Evolutionary conservation across 2,113 vertebrate genomes (phyloP), one percentile per base, ranked within the genome.

Genomic region (Plotosus lineatus): DNA sequence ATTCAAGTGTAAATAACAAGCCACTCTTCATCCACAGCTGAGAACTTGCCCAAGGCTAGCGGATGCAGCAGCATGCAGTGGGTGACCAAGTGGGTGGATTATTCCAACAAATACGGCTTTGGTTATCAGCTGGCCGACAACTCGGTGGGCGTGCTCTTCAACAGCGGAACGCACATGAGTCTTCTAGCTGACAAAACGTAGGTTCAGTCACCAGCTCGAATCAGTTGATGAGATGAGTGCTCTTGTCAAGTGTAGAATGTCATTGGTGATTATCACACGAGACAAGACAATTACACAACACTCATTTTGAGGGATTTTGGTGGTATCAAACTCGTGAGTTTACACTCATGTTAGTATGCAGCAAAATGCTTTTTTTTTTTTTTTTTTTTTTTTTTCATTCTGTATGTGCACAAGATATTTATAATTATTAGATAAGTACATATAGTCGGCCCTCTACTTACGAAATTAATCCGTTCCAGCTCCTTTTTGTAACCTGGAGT

Each of bases 1-100:
- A 60, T 58, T 61, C 26, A 17, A 36, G 11, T 75, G 12, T 9
- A 77, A 46, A 78, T 80, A 56, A 83, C 36, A 10, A 53, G 26
- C 56, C 75, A 36, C 46, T 86, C 6, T 85, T 55, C 78, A 78
- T 60, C 66, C 63, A 9, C 88, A 95, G 95, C 94, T 4, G 94
- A 95, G 26, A 88, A 90, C 85, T 94, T 96, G 83, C 97, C 97
- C 77, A 95, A 94, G 86, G 92, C 95, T 75, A 94, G 94, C 77
- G 87, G 94, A 75, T 91, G 91, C 87, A 88, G 93, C 36, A 96
- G 89, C 55, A 96, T 98, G 88, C 97, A 97, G 74, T 99, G 98
- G 98, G 97, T 99, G 89, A 99, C 97, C 77, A 99, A 99, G 88
- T 99, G 98, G 98, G 97, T 99, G 75, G 98, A 99, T 90, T 99